These are phyloP conservation scores for Syndactyla subalaris DNA, from an alignment of 2,797 vertebrate species.

Conservation along the genomic window DNA sequence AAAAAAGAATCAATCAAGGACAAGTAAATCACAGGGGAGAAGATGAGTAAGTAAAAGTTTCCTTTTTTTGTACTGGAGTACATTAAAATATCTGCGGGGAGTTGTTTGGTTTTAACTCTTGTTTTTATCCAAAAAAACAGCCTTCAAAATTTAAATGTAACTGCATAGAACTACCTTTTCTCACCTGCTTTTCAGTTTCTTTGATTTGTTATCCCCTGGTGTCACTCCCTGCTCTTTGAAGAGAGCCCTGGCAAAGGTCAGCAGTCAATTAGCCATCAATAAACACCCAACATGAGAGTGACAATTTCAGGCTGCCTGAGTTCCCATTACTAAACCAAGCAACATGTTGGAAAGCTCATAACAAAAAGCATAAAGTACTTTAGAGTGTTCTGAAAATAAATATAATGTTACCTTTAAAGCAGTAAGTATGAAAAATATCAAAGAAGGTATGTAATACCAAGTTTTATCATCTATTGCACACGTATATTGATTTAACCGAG, in stretches of 20 bases:
- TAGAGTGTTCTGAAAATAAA: neutral
- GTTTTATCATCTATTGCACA: slow-evolving; percentile 42
- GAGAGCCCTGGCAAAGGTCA: slow-evolving; percentile 46
- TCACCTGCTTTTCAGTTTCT: neutral
- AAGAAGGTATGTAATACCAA: slow-evolving; percentile 41
- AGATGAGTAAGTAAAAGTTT: slow-evolving; percentile 30
- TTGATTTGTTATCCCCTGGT: neutral
- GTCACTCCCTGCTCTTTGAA: neutral
- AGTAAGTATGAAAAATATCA: slow-evolving; percentile 48
- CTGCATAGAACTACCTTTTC: neutral
- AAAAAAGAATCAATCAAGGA: slow-evolving; percentile 72
- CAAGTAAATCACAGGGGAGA: slow-evolving; percentile 67
- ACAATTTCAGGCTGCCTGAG: neutral
- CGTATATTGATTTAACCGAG: slow-evolving; percentile 43
- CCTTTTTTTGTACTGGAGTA: neutral
- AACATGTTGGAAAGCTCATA: neutral
- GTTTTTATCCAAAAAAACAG: neutral
- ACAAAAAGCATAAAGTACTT: slow-evolving; percentile 24
- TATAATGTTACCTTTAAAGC: slow-evolving; percentile 39
- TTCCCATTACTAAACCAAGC: neutral
- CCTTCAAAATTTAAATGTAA: neutral
- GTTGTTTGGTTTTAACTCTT: neutral
- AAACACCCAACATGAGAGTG: neutral
- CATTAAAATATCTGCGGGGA: neutral
- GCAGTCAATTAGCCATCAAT: slow-evolving; percentile 41